Evolutionary conservation across 53 echinoderm and acorn worm species (phyloP).

Genomic region (Pentamera pediparva): DNA sequence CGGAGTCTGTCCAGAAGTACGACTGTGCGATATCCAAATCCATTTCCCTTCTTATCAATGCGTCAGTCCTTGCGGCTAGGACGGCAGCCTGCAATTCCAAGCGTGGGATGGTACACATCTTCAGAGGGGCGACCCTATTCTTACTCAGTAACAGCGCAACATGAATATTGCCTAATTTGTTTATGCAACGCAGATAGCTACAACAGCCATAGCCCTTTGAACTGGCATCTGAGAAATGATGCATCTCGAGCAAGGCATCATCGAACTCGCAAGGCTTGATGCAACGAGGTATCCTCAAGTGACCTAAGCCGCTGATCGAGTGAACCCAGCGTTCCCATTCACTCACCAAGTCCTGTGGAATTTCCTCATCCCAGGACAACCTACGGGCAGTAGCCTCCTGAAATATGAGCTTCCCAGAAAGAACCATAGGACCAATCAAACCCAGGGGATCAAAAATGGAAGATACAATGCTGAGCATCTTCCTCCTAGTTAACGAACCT

Average conservation of each 20-base stretch:
- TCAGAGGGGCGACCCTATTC: constrained; percentile 38
- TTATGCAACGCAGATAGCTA: constrained; percentile 40
- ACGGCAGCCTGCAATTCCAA: constrained; percentile 35
- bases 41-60: constrained; percentile 9
- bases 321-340: constrained; percentile 29
- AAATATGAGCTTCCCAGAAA: constrained; percentile 19
- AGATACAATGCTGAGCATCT: constrained; percentile 16
- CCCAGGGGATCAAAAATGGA: constrained; percentile 52
- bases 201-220: constrained; percentile 54
- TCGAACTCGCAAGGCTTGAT: constrained; percentile 32
- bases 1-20: constrained; percentile 43
- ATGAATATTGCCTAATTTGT: constrained; percentile 28
- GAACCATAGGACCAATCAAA: constrained; percentile 19
- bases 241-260: constrained; percentile 16
- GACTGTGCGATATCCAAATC: neutral
- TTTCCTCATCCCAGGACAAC: constrained; percentile 36
- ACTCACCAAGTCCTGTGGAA: constrained; percentile 3
- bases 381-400: constrained; percentile 18
- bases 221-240: constrained; percentile 61
- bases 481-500: neutral
- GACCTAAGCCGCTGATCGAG: neutral
- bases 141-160: constrained; percentile 46
- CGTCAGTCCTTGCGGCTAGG: constrained; percentile 25
- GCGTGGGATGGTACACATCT: constrained; percentile 30
- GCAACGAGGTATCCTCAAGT: constrained; percentile 25